Base-by-base conservation (phyloP, 2,888 invertebrate species). In the Lucinisca nassula region DNA sequence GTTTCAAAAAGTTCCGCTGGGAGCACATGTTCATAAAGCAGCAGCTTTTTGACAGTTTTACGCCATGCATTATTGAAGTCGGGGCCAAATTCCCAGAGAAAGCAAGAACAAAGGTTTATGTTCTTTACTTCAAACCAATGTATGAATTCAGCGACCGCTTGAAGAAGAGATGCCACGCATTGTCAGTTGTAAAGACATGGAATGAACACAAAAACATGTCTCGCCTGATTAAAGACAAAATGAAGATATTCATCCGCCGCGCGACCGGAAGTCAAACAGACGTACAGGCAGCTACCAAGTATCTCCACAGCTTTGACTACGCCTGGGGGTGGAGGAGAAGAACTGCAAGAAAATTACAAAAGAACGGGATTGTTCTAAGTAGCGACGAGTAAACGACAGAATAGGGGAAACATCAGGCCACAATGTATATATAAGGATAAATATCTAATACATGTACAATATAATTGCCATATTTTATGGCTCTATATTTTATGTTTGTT, bases 11-110 rank as follows among this genome's bases (percentile, higher is more conserved):
- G n/a, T n/a, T n/a, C n/a, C 4, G n/a, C 8, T 51, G 51, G 51
- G 51, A 21, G 21, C 51, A 51, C 8, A n/a, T 21, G 4, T 51
- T 21, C 21, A 3, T 14, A 12, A 51, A 51, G 51, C 51, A 51
- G 21, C 10, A n/a, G 3, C 8, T 51, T 4, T 51, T 81, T 24
- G 61, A 80, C 14, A 72, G 79, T 12, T 81, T 30, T 6, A 45
- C 72, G 0, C 88, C 85, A 0, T 88, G 89, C 0, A 79, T 92
- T 14, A 92, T 91, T 37, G 93, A 93, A 74, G 79, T 92, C 21
- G 91, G 91, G 3, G 90, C 92, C 10, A 79, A 87, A 17, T 67
- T 85, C 24, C 91, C 90, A 12, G 85, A 74, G 32, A 80, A 79
- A 24, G 45, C 72, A 38, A 85, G 84, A 21, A 67, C 79, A 21